Percentiles rank a stretch among this genome's conserved stretches.
phyloP scores from a whole-genome alignment of 1,140 invertebrate species.

The Papilio aristodemus region DNA sequence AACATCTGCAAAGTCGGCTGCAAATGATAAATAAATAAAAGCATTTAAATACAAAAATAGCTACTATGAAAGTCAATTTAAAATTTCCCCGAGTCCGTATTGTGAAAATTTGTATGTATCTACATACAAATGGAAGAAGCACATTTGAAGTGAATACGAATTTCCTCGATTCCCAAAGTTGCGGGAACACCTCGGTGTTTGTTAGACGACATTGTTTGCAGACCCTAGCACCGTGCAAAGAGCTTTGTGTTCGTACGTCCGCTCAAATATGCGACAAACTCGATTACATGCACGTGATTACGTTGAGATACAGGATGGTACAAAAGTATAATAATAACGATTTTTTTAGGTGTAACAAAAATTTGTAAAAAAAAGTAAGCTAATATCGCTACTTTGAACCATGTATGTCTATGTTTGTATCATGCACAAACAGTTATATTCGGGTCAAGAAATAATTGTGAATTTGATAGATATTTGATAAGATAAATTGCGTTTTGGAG shows the following conservation, averaged over 20 bases:
- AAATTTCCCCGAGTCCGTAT: neutral
- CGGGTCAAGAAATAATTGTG: too few species aligned
- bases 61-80: neutral
- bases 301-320: neutral
- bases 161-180: constrained; percentile 16
- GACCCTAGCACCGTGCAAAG: neutral
- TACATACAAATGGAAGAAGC: neutral
- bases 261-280: constrained; percentile 18
- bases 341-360: neutral
- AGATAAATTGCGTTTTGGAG: too few species aligned
- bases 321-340: neutral
- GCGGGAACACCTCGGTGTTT: constrained; percentile 3
- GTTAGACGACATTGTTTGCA: constrained; percentile 20
- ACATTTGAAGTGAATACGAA: constrained; percentile 21
- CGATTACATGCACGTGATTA: constrained; percentile 12
- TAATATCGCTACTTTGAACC: too few species aligned
- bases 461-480: too few species aligned
- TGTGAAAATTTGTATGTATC: neutral
- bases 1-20: too few species aligned
- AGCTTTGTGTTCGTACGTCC: constrained; percentile 9
- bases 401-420: too few species aligned
- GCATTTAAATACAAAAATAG: too few species aligned
- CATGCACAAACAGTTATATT: too few species aligned
- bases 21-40: too few species aligned
- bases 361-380: neutral